Evolutionary conservation across 2,888 invertebrate genomes (phyloP), one percentile per base, ranked within the genome.

Genomic region (Euphydryas editha): DNA sequence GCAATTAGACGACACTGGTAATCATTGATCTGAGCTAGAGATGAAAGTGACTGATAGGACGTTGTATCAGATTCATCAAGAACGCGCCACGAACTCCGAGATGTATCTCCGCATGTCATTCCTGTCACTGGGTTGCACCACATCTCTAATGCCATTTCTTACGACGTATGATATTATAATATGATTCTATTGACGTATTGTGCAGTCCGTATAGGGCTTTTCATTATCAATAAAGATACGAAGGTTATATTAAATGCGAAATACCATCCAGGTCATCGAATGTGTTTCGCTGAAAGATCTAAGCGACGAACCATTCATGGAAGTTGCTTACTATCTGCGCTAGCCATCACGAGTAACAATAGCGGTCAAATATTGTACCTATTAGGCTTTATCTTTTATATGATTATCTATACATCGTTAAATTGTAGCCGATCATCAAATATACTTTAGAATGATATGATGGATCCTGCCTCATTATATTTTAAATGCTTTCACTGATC

Each of bases 1-100:
- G 85, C 90, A 90, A 91, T 92, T 92, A 92, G 85, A 88, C 79
- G 84, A 82, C 88, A 86, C 86, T 79, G 80, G 85, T 86, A 89
- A 92, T 91, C 91, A 83, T 84, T 85, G 86, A 86, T 92, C 91
- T 90, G 85, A 81, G 82, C 81, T 78, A 82, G 76, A 90, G 92
- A 92, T 92, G 92, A 92, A 92, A 92, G 92, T 90, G 76, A 73
- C 74, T 79, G 92, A 92, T 92, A 91, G 78, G 59, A 73, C 67
- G 59, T 59, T 65, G 58, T 75, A 74, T 78, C 76, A 62, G 70
- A 59, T 71, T 65, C 75, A 72, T 76, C 75, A 69, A 67, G 71
- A 72, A 70, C 69, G 73, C 74, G 72, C 71, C 73, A 76, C 76
- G 74, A 72, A 73, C 76, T 72, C 75, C 70, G 74, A 76, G 78